These are phyloP conservation scores for Mesoclemmys tuberculata DNA, from an alignment of 2,113 vertebrate species.

Conservation along the genomic window DNA sequence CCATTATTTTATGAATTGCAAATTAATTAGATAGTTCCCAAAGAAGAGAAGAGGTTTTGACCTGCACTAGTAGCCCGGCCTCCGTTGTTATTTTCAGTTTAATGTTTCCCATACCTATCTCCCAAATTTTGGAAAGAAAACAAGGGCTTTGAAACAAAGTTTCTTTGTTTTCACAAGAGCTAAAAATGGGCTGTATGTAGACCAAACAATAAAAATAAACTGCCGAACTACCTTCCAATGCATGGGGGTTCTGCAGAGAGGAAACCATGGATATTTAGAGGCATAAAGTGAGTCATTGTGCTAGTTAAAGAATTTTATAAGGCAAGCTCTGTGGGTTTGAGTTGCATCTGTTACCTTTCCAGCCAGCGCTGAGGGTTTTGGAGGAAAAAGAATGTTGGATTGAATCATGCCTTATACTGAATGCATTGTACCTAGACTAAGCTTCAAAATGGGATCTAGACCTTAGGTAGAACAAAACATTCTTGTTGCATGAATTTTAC, in stretches of 20 bases:
- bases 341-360: constrained; percentile 81
- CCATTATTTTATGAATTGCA: constrained; percentile 68
- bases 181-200: constrained; percentile 82
- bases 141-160: constrained; percentile 78
- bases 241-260: constrained; percentile 80
- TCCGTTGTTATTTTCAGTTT: constrained; percentile 79
- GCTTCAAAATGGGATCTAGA: constrained; percentile 55
- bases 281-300: constrained; percentile 83
- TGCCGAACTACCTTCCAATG: constrained; percentile 81
- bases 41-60: constrained; percentile 75
- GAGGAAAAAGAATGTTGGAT: constrained; percentile 74
- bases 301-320: constrained; percentile 79
- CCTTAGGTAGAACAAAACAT: constrained; percentile 42
- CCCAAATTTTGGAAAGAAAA: constrained; percentile 78
- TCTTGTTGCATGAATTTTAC: constrained; percentile 31
- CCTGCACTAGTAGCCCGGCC: constrained; percentile 71
- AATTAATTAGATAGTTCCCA: constrained; percentile 73
- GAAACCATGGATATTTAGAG: constrained; percentile 84
- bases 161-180: constrained; percentile 81
- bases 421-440: constrained; percentile 62
- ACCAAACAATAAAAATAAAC: constrained; percentile 88
- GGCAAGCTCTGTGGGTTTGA: constrained; percentile 78
- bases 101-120: constrained; percentile 74
- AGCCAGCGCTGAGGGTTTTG: constrained; percentile 73
- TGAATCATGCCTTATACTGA: constrained; percentile 75